A percentile compares a stretch with the other conserved stretches of the same genome.
Conservation (phyloP, 2,888 invertebrate species). For the Polydrusus pterygomalis region DNA sequence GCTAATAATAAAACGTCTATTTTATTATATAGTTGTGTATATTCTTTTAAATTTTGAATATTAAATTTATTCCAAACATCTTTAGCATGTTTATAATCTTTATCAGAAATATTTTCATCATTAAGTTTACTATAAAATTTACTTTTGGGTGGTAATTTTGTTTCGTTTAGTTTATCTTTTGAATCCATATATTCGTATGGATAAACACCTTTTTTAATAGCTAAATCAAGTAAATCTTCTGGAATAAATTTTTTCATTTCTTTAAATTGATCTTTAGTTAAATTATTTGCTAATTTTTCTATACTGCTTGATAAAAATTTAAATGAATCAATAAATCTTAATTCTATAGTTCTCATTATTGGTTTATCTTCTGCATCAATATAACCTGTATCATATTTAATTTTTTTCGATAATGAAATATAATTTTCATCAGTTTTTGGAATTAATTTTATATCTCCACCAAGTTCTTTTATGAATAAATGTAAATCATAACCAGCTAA, state of each 20-base stretch:
- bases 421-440: neutral
- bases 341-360: conserved; percentile 3
- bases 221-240: neutral
- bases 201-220: conserved; percentile 5
- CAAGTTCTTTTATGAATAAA: neutral
- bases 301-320: neutral
- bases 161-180: neutral
- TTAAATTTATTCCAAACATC: conserved; percentile 1
- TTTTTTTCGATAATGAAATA: conserved; percentile 3
- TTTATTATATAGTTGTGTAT: conserved; percentile 8
- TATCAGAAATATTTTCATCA: conserved; percentile 1
- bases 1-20: neutral
- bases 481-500: neutral
- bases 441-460: conserved; percentile 1
- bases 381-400: neutral
- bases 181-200: neutral
- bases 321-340: conserved; percentile 4
- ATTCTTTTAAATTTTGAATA: neutral
- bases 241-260: neutral
- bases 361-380: neutral
- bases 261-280: conserved; percentile 1
- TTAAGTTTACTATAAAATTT: conserved; percentile 2
- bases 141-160: conserved; percentile 6
- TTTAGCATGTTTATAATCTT: neutral
- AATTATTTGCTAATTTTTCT: conserved; percentile 6